Base-by-base conservation (phyloP, 1,140 invertebrate genomes). In the Ericerus pela region DNA sequence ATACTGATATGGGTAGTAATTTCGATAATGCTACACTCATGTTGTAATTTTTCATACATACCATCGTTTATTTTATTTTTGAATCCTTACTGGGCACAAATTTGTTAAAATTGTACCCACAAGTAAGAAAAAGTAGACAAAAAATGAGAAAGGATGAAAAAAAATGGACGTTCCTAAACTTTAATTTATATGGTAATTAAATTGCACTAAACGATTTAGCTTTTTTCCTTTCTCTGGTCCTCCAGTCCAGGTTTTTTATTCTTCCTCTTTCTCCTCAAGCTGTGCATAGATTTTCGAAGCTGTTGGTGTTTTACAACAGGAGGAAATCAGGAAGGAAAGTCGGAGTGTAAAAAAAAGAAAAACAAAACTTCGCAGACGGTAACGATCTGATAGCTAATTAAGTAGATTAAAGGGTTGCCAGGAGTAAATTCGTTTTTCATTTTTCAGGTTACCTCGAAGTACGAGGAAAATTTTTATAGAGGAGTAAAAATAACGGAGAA, bases 311-410 rank as follows among this genome's bases (percentile, higher is more conserved):
- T 18, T 8, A 33, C 8, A 8, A 33, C 31, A n/a, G 8, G 14
- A 5, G 36, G 20, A 38, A 38, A 38, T 38, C 20, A 38, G 36
- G 14, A n/a, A 38, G 31, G 8, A 33, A n/a, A n/a, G 8, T 8
- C 31, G 31, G 31, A n/a, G 31, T 8, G 16, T 10, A 24, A 47
- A 47, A 14, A 47, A 24, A 47, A 22, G 14, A 47, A 14, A 47
- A 47, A 24, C 8, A 22, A 47, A 24, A 47, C 22, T 16, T 16
- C 16, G 41, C 41, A 47, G 20, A 47, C 41, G 41, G 41, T 24
- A 47, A 47, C 41, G 26, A 47, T 47, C 41, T 47, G 41, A 47
- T 47, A 47, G 41, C 41, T 47, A 47, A 47, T 47, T 47, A 47
- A 47, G 41, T 47, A 47, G 41, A 47, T 47, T 47, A 47, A 47